Evolutionary conservation across 1,140 invertebrate genomes (phyloP), one percentile per base, ranked within the genome.

Genomic region (Leptopilina boulardi): DNA sequence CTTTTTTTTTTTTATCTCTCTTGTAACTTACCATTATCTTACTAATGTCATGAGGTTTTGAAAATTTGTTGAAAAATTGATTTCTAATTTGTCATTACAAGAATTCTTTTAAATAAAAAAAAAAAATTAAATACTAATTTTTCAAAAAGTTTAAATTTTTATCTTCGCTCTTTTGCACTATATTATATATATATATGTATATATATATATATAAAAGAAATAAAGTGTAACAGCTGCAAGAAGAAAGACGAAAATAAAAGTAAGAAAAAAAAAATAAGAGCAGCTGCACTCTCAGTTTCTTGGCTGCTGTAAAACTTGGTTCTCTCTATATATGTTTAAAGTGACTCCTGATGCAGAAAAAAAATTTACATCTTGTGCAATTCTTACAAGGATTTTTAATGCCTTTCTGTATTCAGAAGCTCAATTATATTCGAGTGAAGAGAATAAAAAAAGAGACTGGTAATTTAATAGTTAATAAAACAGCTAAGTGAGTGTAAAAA

Each of bases 381-480:
- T 66, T 30, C 59, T 66, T 66, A 15, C 11, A 8, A 66, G 59
- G 11, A 66, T 30, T 66, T 66, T 66, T 66, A 66, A 66, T 66
- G 59, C 59, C 21, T 30, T 66, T 66, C 59, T 4, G 23, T 66
- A 66, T 66, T 23, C 59, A 66, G 59, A 8, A 66, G 59, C 59
- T 66, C 59, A 66, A 66, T 66, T 66, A 66, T 66, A 21, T 19
- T 19, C 19, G 3, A 54, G 51, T 19, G 11, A 66, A 66, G 8
- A 51, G 13, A 26, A 21, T 15, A n/a, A 66, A 66, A 66, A 66
- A 11, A 66, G n/a, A 2, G 13, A 30, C 13, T 4, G n/a, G 10
- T 66, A 30, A 66, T 66, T 66, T 66, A 66, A 66, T 23, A 66
- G 59, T 66, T 66, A 66, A 26, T 66, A 66, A 66, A 66, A 66